Base-by-base conservation (phyloP, 2,797 vertebrate species). In the Myripristis murdjan region DNA sequence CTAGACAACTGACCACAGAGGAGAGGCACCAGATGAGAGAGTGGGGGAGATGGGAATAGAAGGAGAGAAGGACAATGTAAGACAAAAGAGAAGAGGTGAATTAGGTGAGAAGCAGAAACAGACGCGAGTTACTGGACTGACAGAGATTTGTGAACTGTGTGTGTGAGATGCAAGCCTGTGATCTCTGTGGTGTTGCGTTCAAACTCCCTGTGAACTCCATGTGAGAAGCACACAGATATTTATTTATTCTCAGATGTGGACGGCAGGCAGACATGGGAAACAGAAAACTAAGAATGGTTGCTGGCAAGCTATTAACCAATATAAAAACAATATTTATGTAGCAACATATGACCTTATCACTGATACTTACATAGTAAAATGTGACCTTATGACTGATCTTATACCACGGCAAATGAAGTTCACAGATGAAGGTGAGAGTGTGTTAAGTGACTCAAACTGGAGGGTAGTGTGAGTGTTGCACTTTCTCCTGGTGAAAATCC, bases 1-100 rank as follows among this genome's bases (percentile, higher is more conserved):
- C 89, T 96, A 9, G 83, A 83, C 0, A 84, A 77, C 0, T 96
- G 91, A 96, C 18, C 43, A 23, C 15, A 33, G 46, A 39, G 24
- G 44, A 15, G 14, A 7, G 2, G 26, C 26, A 28, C 26, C 6
- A 6, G 39, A 6, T 0, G 39, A 8, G 18, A n/a, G 26, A 18
- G 14, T 9, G n/a, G 62, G 1, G 3, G 31, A 12, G 14, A 24
- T 2, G 62, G 10, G 15, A 33, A 31, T 31, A 16, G 15, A n/a
- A 16, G 28, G n/a, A 9, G 28, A 9, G 18, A 20, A 1, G 41
- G 41, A 51, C 52, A 8, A 15, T 2, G 16, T 1, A 31, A 54
- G 6, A 43, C 16, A 5, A 35, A 35, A 35, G 33, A 8, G 33
- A 8, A 8, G 33, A 23, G 12, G 12, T 12, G 2, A 28, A 28